Evolutionary conservation across 1,140 invertebrate genomes (phyloP), one percentile per base, ranked within the genome.

Genomic region (Drosophila auraria): DNA sequence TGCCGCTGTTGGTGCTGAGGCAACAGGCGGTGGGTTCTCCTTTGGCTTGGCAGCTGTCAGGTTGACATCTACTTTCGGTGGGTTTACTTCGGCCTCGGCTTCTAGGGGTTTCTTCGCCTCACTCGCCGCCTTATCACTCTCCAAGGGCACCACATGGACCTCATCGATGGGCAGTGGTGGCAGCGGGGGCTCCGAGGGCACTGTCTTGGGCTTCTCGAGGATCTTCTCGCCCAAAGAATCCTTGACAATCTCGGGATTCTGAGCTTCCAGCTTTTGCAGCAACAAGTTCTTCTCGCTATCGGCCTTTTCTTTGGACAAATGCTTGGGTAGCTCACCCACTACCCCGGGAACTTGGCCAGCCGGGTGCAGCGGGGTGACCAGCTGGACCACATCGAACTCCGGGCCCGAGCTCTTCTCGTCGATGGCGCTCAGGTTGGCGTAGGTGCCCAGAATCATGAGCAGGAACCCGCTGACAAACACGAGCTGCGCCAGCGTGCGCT

Each of bases 371-470:
- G 93, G 74, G 42, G 93, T 92, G 11, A 77, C 64, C 9, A 84
- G 9, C 30, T 87, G 68, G 0, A 60, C 56, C 6, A 74, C 72
- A 23, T 91, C 84, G 3, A 91, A 82, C 51, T 91, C 80, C 2
- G 87, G 76, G 80, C 86, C 92, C 81, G 93, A 92, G 89, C 93
- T 49, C 93, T 92, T 82, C 77, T 95, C 94, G 71, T 97, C 96
- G 5, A 96, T 95, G 1, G 96, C 96, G 92, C 95, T 95, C 40
- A 98, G 93, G 93, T 97, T 98, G 5, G 97, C 96, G 89, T 97
- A 98, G 0, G 97, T 98, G 71, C 97, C 97, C 20, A 98, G 93
- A 8, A 98, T 94, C 95, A 98, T 96, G 42, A 98, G 96, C 38
- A 96, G 94, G 11, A 98, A 93, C 1, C 97, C 97, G 86, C 97